A percentile compares a stretch with the other conserved stretches of the same genome.
phyloP scores from a whole-genome alignment of 2,113 vertebrate genomes.

The Oreochromis aureus region DNA sequence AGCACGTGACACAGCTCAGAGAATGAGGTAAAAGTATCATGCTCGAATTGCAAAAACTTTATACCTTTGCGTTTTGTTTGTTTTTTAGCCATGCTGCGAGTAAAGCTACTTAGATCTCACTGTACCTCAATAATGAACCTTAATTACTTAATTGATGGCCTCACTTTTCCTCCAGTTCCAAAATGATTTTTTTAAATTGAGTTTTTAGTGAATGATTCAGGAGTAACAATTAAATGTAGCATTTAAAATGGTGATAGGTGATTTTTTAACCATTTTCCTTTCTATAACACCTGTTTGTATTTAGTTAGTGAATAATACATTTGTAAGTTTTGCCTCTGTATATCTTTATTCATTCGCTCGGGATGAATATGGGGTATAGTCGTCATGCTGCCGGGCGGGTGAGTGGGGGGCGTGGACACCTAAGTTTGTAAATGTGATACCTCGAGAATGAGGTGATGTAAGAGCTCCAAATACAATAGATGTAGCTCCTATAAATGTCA shows the following conservation, averaged over 20 bases:
- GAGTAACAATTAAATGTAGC: background rate
- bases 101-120: background rate
- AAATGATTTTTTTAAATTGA: background rate
- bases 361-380: background rate
- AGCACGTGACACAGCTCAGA: background rate
- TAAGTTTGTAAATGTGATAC: background rate
- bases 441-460: background rate
- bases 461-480: background rate
- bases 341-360: too few relatives aligned
- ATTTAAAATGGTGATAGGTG: background rate
- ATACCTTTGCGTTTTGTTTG: background rate
- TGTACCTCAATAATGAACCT: background rate
- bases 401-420: background rate
- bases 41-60: background rate
- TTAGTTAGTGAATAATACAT: background rate
- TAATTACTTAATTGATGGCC: background rate
- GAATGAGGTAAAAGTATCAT: background rate
- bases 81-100: background rate
- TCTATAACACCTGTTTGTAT: background rate
- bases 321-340: background rate
- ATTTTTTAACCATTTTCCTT: background rate
- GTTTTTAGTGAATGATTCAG: background rate
- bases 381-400: fast-evolving
- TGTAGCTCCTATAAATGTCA: background rate
- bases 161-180: background rate